Conservation (phyloP, 2,888 invertebrate species). For the Norana najaformis region DNA sequence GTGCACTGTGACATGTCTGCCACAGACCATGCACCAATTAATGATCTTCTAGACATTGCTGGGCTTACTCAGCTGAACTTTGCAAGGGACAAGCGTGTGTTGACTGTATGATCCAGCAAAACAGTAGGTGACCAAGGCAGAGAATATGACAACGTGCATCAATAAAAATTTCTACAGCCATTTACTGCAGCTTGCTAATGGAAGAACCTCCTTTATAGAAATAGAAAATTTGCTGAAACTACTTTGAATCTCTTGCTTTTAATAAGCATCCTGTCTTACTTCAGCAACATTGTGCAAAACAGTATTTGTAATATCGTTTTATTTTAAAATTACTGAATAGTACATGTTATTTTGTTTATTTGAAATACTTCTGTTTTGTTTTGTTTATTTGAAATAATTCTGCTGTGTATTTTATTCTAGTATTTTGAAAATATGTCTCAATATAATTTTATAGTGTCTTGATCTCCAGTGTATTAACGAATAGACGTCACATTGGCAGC, state of each 20-base stretch:
- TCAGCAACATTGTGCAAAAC: background rate
- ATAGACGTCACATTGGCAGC: too few species aligned
- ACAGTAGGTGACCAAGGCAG: background rate
- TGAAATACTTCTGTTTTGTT: background rate
- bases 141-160: background rate
- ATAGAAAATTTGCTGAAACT: background rate
- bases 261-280: background rate
- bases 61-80: constrained; percentile 56
- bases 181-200: background rate
- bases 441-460: too few species aligned
- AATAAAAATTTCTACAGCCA: background rate
- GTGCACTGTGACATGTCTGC: constrained; percentile 51
- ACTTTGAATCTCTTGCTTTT: background rate
- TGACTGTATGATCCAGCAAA: constrained; percentile 35
- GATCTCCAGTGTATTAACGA: too few species aligned
- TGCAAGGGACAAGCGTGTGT: constrained; percentile 53
- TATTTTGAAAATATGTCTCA: background rate
- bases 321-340: background rate
- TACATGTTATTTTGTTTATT: background rate
- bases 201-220: background rate
- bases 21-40: constrained; percentile 54
- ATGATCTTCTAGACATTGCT: constrained; percentile 51
- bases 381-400: background rate
- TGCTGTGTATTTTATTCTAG: background rate
- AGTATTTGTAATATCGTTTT: background rate